Evolutionary conservation across 2,888 invertebrate genomes (phyloP), one percentile per base, ranked within the genome.

Genomic region (Pantelozetes paolii): DNA sequence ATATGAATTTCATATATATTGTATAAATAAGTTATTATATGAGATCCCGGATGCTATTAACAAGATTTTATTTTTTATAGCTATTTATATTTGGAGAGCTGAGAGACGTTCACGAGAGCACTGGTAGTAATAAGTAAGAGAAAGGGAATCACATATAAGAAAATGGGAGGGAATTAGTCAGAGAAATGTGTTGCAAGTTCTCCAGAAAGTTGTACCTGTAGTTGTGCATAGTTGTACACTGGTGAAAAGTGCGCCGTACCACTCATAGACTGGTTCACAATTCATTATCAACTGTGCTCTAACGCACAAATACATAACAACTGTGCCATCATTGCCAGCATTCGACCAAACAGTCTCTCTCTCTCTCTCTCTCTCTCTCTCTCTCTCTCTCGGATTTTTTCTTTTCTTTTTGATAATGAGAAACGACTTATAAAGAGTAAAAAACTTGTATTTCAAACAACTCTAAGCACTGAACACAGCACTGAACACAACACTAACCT

Each of bases 201-300:
- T 8, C 9, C 5, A 8, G 9, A 36, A 36, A 36, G 36, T 36
- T 36, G 36, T 36, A n/a, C n/a, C n/a, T n/a, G 5, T 36, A 36
- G 36, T 36, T 36, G 5, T 36, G n/a, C n/a, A n/a, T n/a, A n/a
- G n/a, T 36, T 5, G 36, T 36, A 9, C 5, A 36, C 9, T 54
- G 54, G 54, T 54, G 54, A 54, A 54, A 54, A 54, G 54, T 54
- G 54, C 54, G 54, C 28, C 23, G 54, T 54, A 54, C 54, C 54
- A 54, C 54, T 54, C 54, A 9, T 8, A 9, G n/a, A 23, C 54
- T 54, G 28, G 54, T 18, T 54, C 54, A 8, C 8, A 20, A 54
- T 54, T 54, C 54, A 54, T 54, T 54, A 54, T 20, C 54, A 54
- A 54, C 50, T 50, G 36, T 36, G 15, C 45, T 45, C 2, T 36